Evolutionary conservation across 2,113 vertebrate species (phyloP).

Genomic region (Zapornia atra): DNA sequence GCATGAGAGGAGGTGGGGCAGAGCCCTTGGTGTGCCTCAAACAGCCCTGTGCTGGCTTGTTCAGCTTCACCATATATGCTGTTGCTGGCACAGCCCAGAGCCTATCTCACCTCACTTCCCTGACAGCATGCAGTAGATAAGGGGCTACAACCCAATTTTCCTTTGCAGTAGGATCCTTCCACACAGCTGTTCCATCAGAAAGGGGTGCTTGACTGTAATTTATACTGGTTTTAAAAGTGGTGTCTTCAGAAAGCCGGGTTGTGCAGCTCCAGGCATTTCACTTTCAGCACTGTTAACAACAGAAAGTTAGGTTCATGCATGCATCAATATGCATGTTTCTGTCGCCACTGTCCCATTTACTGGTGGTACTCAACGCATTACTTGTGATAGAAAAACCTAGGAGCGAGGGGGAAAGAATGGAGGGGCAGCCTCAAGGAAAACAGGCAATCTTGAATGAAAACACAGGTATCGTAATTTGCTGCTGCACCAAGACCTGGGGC

Average conservation of each 20-base stretch:
- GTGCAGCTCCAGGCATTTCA: neutral
- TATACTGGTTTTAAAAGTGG: no score
- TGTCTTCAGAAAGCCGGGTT: neutral
- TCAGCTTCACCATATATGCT: fast-evolving
- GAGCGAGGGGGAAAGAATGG: neutral
- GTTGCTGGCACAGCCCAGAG: fast-evolving
- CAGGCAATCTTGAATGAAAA: fast-evolving
- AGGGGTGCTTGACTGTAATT: no score
- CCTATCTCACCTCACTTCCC: neutral
- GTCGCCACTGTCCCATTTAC: neutral
- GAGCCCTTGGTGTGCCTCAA: neutral
- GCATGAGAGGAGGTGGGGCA: fast-evolving
- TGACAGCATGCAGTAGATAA: neutral
- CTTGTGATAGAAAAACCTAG: fast-evolving
- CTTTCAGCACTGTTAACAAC: neutral
- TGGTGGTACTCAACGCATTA: neutral
- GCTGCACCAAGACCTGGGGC: neutral
- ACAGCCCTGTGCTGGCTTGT: neutral
- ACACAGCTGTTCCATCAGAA: neutral
- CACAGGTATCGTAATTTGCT: neutral
- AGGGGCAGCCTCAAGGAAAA: neutral
- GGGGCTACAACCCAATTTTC: neutral
- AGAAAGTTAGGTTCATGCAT: fast-evolving
- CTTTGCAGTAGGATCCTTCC: neutral
- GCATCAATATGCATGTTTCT: neutral